Conservation (phyloP, 2,113 vertebrate genomes). For the Prunella himalayana region DNA sequence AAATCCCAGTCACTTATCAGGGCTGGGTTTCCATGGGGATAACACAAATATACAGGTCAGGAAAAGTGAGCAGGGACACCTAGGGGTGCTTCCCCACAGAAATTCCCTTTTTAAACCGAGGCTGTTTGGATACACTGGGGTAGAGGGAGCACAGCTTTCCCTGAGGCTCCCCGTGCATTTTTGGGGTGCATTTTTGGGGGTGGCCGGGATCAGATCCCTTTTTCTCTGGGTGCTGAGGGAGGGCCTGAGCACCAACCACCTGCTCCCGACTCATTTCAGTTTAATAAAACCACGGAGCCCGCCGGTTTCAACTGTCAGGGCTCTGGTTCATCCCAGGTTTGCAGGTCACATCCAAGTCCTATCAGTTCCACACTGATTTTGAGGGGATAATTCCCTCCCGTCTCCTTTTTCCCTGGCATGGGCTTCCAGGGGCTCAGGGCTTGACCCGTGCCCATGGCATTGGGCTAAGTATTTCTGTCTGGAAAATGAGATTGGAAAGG, state of each 20-base stretch:
- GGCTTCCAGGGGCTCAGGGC: background rate
- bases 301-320: background rate
- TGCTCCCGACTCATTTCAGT: background rate
- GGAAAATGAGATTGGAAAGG: slow-evolving; percentile 47
- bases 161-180: accelerated
- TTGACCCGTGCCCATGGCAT: accelerated
- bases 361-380: background rate
- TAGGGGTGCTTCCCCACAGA: background rate
- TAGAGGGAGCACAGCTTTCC: background rate
- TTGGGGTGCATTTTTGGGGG: background rate
- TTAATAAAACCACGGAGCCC: background rate
- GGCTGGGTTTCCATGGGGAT: background rate
- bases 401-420: background rate
- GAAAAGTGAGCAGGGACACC: background rate
- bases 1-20: background rate
- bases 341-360: background rate
- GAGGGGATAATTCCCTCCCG: slow-evolving; percentile 10
- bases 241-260: background rate
- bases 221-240: background rate
- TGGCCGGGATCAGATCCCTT: background rate
- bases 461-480: background rate
- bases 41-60: accelerated
- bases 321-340: background rate
- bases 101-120: accelerated
- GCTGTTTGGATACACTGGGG: background rate